Evolutionary conservation across 2,888 invertebrate species (phyloP).

Genomic region (Limnephilus auricula): DNA sequence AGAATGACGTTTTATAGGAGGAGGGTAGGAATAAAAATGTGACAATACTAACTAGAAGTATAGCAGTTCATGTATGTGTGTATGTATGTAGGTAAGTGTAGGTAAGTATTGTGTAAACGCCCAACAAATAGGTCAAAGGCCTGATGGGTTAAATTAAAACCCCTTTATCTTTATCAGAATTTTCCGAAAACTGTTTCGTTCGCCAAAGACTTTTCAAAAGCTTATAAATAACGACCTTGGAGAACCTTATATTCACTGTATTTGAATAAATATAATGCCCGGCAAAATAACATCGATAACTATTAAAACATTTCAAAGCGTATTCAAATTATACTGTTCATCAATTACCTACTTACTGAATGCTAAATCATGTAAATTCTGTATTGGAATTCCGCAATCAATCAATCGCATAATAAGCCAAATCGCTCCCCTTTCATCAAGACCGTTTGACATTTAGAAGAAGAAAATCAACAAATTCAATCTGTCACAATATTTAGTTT

Average conservation of each 20-base stretch:
- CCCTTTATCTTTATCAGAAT: too few relatives aligned
- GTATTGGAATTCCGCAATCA: not conserved
- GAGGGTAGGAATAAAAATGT: too few relatives aligned
- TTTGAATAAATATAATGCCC: not conserved
- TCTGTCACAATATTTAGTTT: not conserved
- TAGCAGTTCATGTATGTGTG: too few relatives aligned
- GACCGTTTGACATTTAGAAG: constrained; percentile 7
- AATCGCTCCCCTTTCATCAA: not conserved
- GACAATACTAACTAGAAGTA: too few relatives aligned
- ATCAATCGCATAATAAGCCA: constrained; percentile 2
- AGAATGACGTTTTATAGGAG: too few relatives aligned
- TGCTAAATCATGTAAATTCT: not conserved
- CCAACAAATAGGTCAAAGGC: too few relatives aligned
- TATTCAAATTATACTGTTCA: not conserved
- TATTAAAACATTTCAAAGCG: not conserved
- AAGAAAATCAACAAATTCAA: not conserved
- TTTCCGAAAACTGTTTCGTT: not conserved
- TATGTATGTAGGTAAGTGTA: too few relatives aligned
- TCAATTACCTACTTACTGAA: not conserved
- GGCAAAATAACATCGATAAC: not conserved
- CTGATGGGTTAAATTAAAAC: too few relatives aligned
- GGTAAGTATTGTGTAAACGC: too few relatives aligned
- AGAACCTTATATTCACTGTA: not conserved
- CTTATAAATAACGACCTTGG: not conserved
- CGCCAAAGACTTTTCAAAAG: not conserved